Evolutionary conservation across 2,888 invertebrate genomes (phyloP).

Genomic region (Xanthorhoe designata): DNA sequence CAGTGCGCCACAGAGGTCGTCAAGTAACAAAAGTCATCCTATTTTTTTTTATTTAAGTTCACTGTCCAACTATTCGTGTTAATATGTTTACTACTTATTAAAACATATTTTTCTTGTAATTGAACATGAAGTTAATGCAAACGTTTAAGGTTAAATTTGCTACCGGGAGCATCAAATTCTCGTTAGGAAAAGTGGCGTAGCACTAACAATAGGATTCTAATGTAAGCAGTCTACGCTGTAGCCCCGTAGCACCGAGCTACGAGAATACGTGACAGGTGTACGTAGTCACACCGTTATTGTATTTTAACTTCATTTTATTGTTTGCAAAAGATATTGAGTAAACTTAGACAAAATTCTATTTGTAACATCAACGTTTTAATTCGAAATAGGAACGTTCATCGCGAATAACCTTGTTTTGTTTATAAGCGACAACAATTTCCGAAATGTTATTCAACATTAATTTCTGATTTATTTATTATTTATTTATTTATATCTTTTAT

Average conservation of each 20-base stretch:
- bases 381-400: background rate
- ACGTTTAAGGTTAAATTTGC: conserved; percentile 1
- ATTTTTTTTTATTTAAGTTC: no score
- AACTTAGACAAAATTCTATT: background rate
- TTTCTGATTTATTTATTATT: no score
- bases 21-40: no score
- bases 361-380: background rate
- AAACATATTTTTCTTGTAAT: background rate
- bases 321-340: background rate
- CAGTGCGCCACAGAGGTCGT: no score
- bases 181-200: conserved; percentile 30
- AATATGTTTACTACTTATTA: no score
- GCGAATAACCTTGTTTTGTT: background rate
- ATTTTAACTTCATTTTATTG: conserved; percentile 3
- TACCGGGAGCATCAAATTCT: conserved; percentile 28
- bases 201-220: conserved; percentile 27
- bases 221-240: conserved; percentile 36
- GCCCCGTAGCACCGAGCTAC: conserved; percentile 28
- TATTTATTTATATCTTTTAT: no score
- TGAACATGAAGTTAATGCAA: background rate
- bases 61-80: no score
- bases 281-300: background rate
- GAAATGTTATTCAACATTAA: no score
- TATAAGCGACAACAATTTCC: no score
- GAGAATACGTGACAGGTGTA: conserved; percentile 29